Evolutionary conservation across 2,113 vertebrate species (phyloP), one percentile per base, ranked within the genome.

Genomic region (Patagioenas fasciata): DNA sequence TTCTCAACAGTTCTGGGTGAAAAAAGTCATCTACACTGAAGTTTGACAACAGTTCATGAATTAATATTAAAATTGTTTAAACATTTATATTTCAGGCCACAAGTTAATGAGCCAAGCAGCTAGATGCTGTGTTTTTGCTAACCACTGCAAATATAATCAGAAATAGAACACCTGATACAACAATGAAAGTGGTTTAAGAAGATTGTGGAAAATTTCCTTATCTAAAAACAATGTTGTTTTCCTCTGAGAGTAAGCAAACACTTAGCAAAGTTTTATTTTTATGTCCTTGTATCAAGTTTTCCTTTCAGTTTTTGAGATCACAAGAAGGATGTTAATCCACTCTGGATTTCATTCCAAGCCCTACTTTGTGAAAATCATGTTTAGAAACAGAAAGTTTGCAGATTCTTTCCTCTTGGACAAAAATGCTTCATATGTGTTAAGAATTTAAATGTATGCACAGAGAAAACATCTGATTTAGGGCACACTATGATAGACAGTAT

Each of bases 401-500:
- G 65, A 48, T 50, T 51, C 31, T 34, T 64, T n/a, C n/a, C 29
- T 64, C 47, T 14, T 5, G 14, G 24, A 40, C 25, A 54, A 80
- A 54, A 62, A 26, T 3, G 69, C 19, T 31, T 28, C 18, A 42
- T 53, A 51, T 2, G 9, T 0, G 3, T 21, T 3, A 51, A 38
- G 24, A 54, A 82, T 25, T 48, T 42, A 29, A 79, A 40, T 0
- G 1, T 1, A 17, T 2, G 21, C 0, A 0, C 0, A 53, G 17
- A 51, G 13, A 51, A 74, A 87, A n/a, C 6, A 48, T 3, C 2
- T 32, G 20, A 5, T 7, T 51, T 10, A 61, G 26, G 25, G 58
- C 13, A 61, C 7, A 1, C 9, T 16, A 11, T 14, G 28, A 24
- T 1, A 28, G 21, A 51, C 16, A 14, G 10, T 6, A 32, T 0